Conservation (phyloP, 1,140 invertebrate species). For the Cheumatopsyche charites region DNA sequence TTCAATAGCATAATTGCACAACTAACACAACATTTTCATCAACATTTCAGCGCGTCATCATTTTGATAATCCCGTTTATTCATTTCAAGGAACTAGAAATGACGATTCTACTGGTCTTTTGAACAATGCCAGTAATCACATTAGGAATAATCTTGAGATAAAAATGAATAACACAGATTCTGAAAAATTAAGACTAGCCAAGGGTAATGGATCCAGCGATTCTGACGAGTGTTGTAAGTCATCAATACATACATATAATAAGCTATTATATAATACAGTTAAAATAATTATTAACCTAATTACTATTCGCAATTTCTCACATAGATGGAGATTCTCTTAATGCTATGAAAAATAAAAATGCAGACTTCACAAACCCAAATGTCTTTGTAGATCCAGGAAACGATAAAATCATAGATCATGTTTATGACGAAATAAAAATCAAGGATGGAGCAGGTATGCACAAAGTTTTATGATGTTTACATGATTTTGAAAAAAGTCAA, state of each 20-base stretch:
- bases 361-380: constrained; percentile 83
- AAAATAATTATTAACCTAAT: not conserved
- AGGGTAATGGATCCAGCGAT: constrained; percentile 53
- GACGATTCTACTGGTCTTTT: constrained; percentile 67
- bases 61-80: constrained; percentile 92
- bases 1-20: not conserved
- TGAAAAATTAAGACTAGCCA: constrained; percentile 63
- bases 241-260: not conserved
- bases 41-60: constrained; percentile 77
- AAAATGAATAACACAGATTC: constrained; percentile 66
- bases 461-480: no score
- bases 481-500: no score
- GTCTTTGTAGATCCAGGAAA: constrained; percentile 82
- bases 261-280: not conserved
- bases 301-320: constrained; percentile 16
- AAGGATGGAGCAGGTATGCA: constrained; percentile 63
- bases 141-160: constrained; percentile 71
- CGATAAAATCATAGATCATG: constrained; percentile 74
- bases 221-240: constrained; percentile 60
- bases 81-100: constrained; percentile 68
- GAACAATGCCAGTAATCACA: constrained; percentile 63
- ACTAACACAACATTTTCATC: not conserved
- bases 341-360: constrained; percentile 79
- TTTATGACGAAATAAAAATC: constrained; percentile 92
- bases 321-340: constrained; percentile 65